Percentiles rank a stretch among this genome's conserved stretches.
Evolutionary conservation across 2,797 vertebrate species (phyloP).

Genomic region (Neosilurus hyrtlii): DNA sequence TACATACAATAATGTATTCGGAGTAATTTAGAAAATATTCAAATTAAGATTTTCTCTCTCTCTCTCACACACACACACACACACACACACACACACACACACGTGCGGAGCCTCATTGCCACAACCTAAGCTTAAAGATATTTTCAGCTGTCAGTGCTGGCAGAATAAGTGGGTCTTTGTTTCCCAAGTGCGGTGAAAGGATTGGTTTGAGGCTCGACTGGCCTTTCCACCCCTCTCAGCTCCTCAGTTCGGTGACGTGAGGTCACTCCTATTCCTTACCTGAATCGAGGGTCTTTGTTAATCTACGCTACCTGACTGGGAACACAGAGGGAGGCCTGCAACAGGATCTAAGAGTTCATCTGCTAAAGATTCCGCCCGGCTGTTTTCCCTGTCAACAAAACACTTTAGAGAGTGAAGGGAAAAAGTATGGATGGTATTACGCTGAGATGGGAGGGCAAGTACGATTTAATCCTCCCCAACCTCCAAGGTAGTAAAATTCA

Average conservation of each 20-base stretch:
- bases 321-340: constrained; percentile 58
- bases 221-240: constrained; percentile 33
- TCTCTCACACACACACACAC: no score
- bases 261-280: constrained; percentile 50
- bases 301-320: constrained; percentile 24
- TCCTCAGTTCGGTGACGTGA: constrained; percentile 38
- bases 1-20: background rate
- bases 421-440: constrained; percentile 68
- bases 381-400: constrained; percentile 75
- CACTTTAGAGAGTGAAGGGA: constrained; percentile 72
- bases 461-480: constrained; percentile 50
- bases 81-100: background rate
- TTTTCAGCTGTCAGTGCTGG: constrained; percentile 75
- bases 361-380: constrained; percentile 57
- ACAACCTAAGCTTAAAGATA: constrained; percentile 64
- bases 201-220: constrained; percentile 49
- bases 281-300: constrained; percentile 54
- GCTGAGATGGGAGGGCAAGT: constrained; percentile 66
- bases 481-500: constrained; percentile 8
- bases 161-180: constrained; percentile 74
- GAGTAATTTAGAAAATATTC: background rate
- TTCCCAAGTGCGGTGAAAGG: constrained; percentile 58
- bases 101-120: constrained; percentile 43
- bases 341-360: constrained; percentile 66
- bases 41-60: background rate